Base-by-base conservation (phyloP, 2,888 invertebrate species). In the Micropterix aruncella region DNA sequence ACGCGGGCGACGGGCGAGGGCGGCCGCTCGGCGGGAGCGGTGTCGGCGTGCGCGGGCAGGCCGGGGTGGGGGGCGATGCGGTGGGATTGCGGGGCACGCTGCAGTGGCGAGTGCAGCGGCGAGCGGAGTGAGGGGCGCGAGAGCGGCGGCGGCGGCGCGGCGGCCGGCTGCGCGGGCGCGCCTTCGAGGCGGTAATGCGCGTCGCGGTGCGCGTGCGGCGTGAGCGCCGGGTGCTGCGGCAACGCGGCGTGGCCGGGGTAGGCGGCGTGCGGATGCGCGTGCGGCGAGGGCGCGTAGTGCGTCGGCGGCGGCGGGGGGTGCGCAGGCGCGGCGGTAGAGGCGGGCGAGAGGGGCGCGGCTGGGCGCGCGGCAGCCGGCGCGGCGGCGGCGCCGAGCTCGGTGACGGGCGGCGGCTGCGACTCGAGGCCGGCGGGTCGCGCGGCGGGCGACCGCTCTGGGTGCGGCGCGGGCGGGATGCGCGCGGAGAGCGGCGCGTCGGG, bases 181-280 rank as follows among this genome's bases (percentile, higher is more conserved):
- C 37, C 15, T 43, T 65, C 66, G 42, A 65, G 65, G 57, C 66
- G 76, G n/a, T n/a, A n/a, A n/a, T n/a, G n/a, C 60, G 75, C 75
- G 55, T 75, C 75, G 57, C 77, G 76, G 55, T 66, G 70, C 37
- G 67, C 67, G 53, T 66, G 70, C 49, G 67, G 66, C 48, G 67
- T 65, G 60, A 57, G 46, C 19, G 55, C 53, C 48, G 58, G 54
- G 42, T 71, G 66, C 49, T 70, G 65, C 56, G 72, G 71, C 57
- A 70, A 69, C 54, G 70, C 66, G 50, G 66, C 59, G 57, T 67
- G 70, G 48, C 65, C 60, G 47, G 65, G 65, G 57, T 65, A 67
- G 41, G 64, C 63, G 40, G 68, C 12, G 12, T 27, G 27, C 27
- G 5, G 27, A 12, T 27, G 27, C 5, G 7, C 27, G 27, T 27